phyloP scores from a whole-genome alignment of 2,113 vertebrate genomes.

The Forbesichthys papilliferus region DNA sequence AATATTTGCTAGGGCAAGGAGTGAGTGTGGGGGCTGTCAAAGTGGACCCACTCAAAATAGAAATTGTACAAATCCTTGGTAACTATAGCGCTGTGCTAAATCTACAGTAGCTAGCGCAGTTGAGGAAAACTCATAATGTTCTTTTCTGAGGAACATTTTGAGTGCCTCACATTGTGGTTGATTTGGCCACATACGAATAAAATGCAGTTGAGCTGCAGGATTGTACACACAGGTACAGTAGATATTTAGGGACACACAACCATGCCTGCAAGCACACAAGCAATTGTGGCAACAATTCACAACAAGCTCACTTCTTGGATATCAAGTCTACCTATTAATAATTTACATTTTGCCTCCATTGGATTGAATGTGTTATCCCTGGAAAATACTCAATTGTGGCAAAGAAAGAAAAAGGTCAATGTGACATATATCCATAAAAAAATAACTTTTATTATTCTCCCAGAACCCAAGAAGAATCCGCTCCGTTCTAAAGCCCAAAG shows the following conservation, averaged over 20 bases:
- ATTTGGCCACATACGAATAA: conserved; percentile 22
- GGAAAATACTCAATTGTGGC: conserved; percentile 45
- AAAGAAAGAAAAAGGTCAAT: conserved; percentile 29
- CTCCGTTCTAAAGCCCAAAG: conserved; percentile 44
- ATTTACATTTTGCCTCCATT: conserved; percentile 44
- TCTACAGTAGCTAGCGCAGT: conserved; percentile 10
- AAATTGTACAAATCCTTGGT: conserved; percentile 48
- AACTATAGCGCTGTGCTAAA: neutral
- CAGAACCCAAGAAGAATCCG: conserved; percentile 26
- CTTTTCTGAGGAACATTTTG: conserved; percentile 10
- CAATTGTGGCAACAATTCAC: neutral
- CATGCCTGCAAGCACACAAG: conserved; percentile 20
- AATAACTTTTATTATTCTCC: conserved; percentile 57
- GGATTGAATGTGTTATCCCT: conserved; percentile 57
- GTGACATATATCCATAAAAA: conserved; percentile 42
- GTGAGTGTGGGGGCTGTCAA: neutral
- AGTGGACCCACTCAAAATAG: conserved; percentile 22
- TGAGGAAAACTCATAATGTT: neutral
- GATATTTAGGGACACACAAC: neutral
- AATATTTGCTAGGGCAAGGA: conserved; percentile 41
- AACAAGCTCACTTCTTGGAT: neutral
- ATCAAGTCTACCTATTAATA: neutral
- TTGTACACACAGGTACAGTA: neutral
- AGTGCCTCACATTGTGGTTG: neutral
- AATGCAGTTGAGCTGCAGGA: conserved; percentile 3